Percentiles rank a stretch among this genome's conserved stretches.
Evolutionary conservation across 2,888 invertebrate genomes (phyloP).

Genomic region (Cacoxenus indagator): DNA sequence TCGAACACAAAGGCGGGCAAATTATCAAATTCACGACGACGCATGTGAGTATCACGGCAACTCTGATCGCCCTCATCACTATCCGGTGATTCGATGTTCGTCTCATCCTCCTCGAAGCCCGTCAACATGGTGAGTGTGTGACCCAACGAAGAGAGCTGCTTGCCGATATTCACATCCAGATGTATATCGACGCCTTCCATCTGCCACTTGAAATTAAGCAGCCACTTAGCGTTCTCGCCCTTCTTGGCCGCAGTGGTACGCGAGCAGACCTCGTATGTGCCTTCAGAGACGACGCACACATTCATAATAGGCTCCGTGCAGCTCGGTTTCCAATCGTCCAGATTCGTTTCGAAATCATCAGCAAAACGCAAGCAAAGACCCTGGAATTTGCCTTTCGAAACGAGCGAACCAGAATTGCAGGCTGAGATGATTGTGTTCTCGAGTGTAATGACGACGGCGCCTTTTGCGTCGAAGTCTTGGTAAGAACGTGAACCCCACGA

Average conservation of each 20-base stretch:
- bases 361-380: conserved; percentile 95
- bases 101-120: conserved; percentile 87
- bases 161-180: conserved; percentile 95
- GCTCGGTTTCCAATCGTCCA: conserved; percentile 98
- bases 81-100: conserved; percentile 78
- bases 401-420: conserved; percentile 95
- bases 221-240: conserved; percentile 95
- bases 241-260: conserved; percentile 90
- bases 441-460: conserved; percentile 95
- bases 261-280: conserved; percentile 91
- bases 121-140: conserved; percentile 96
- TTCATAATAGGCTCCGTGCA: conserved; percentile 86
- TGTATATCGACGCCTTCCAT: conserved; percentile 99
- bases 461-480: conserved; percentile 84
- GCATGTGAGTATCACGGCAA: conserved; percentile 73
- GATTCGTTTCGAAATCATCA: conserved; percentile 95
- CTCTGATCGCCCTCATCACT: conserved; percentile 83
- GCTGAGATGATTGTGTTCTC: conserved; percentile 96
- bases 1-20: conserved; percentile 89
- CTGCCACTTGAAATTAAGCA: conserved; percentile 97
- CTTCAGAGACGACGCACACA: conserved; percentile 97
- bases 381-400: conserved; percentile 91
- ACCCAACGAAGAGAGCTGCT: conserved; percentile 92
- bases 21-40: conserved; percentile 79
- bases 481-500: conserved; percentile 78